phyloP scores from a whole-genome alignment of 2,797 vertebrate genomes.

The Rhinichthys osculus region DNA sequence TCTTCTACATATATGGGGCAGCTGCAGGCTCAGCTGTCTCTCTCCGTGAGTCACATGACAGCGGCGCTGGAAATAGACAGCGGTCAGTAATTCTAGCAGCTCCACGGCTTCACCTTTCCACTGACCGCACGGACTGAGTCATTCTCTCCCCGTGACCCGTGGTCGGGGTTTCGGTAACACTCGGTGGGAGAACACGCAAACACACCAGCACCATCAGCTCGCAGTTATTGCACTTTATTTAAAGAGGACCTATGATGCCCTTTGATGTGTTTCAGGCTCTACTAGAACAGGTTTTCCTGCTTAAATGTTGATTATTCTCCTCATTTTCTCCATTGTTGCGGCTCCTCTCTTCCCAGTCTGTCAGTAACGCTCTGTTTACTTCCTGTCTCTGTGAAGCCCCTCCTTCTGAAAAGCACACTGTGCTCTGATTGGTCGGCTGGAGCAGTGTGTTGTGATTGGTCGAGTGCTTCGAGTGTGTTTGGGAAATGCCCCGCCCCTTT shows the following conservation, averaged over 20 bases:
- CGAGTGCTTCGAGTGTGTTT: background rate
- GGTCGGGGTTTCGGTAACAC: constrained; percentile 7
- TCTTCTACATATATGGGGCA: constrained; percentile 90
- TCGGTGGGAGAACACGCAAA: constrained; percentile 56
- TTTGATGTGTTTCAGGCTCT: background rate
- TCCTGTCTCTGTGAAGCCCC: background rate
- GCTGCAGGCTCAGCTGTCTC: constrained; percentile 91
- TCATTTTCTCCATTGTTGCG: background rate
- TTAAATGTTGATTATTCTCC: too few relatives aligned
- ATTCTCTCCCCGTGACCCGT: constrained; percentile 36
- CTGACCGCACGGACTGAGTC: constrained; percentile 56
- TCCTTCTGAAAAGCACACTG: background rate
- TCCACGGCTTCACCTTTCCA: constrained; percentile 84
- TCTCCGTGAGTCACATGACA: constrained; percentile 87
- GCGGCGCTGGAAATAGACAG: constrained; percentile 93
- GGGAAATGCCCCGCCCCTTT: background rate
- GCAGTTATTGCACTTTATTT: background rate
- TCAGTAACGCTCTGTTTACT: background rate
- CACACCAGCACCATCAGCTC: background rate
- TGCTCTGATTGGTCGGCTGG: background rate
- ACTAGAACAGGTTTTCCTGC: background rate
- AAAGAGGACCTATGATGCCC: background rate
- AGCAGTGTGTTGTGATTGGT: background rate
- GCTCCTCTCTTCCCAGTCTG: background rate
- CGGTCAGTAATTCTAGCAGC: constrained; percentile 90